Conservation (phyloP, 2,113 vertebrate genomes). For the Cettia cetti region DNA sequence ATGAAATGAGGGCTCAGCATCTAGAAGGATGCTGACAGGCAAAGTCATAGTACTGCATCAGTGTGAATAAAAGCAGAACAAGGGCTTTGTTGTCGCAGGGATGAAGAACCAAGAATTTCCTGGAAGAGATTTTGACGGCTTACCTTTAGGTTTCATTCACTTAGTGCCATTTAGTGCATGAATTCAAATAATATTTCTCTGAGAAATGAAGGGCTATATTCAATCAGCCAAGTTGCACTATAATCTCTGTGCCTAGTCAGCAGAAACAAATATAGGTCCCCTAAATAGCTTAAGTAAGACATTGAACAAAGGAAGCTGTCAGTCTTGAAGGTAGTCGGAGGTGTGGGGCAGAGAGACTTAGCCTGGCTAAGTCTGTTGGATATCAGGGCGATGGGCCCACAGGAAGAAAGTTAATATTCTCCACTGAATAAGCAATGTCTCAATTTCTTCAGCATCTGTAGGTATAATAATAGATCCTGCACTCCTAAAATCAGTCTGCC, state of each 20-base stretch:
- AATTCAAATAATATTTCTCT: not conserved
- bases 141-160: not conserved
- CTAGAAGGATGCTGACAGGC: not conserved
- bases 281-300: not conserved
- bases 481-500: not conserved
- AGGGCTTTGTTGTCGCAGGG: not conserved
- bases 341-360: not conserved
- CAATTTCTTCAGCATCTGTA: not conserved
- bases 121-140: not conserved
- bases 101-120: conserved; percentile 18
- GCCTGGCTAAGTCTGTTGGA: not conserved
- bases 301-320: not conserved
- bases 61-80: conserved; percentile 1
- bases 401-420: not conserved
- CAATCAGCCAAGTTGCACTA: not conserved
- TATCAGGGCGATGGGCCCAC: not conserved
- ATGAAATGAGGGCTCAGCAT: not conserved
- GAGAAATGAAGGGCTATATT: not conserved
- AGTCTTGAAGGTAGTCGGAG: not conserved
- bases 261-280: not conserved
- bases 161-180: not conserved
- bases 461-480: not conserved
- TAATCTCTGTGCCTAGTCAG: not conserved
- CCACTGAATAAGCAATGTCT: not conserved
- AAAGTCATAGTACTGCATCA: not conserved